A percentile compares a stretch with the other conserved stretches of the same genome.
Evolutionary conservation across 2,888 invertebrate species (phyloP).

Genomic region (Ennomos quercinarius): DNA sequence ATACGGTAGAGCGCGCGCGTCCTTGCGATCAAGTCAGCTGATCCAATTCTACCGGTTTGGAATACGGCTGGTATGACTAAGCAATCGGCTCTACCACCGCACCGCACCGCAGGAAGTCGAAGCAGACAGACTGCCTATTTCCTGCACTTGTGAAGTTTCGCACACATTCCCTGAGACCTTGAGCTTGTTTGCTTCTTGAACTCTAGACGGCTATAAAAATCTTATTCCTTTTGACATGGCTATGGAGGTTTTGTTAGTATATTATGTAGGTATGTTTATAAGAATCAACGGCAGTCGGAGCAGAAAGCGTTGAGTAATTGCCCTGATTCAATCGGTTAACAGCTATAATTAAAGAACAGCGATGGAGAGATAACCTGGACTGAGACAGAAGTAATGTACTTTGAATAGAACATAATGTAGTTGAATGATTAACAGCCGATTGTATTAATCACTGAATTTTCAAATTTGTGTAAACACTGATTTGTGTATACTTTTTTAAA

Average conservation of each 20-base stretch:
- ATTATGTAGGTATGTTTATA: constrained; percentile 24
- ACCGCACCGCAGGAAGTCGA: constrained; percentile 59
- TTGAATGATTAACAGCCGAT: neutral
- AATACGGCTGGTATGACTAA: constrained; percentile 52
- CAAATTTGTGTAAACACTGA: constrained; percentile 16
- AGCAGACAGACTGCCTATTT: constrained; percentile 52
- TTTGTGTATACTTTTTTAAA: constrained; percentile 13
- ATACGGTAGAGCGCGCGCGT: constrained; percentile 52
- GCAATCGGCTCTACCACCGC: constrained; percentile 42
- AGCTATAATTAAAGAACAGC: constrained; percentile 24
- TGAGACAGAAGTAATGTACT: constrained; percentile 8
- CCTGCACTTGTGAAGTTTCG: constrained; percentile 59
- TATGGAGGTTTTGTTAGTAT: constrained; percentile 15
- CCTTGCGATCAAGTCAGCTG: constrained; percentile 57
- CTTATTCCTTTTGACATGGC: constrained; percentile 11
- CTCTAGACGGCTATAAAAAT: constrained; percentile 26
- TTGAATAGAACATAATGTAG: neutral
- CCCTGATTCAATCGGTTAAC: constrained; percentile 29
- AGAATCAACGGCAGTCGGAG: constrained; percentile 35
- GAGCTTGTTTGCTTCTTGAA: constrained; percentile 41
- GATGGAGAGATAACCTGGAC: constrained; percentile 12
- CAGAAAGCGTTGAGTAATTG: constrained; percentile 48
- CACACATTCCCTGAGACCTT: constrained; percentile 54
- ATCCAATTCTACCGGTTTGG: constrained; percentile 34
- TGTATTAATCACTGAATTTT: constrained; percentile 2